These are phyloP conservation scores for Psittacula echo DNA, from an alignment of 2,797 vertebrate species.

Conservation along the genomic window DNA sequence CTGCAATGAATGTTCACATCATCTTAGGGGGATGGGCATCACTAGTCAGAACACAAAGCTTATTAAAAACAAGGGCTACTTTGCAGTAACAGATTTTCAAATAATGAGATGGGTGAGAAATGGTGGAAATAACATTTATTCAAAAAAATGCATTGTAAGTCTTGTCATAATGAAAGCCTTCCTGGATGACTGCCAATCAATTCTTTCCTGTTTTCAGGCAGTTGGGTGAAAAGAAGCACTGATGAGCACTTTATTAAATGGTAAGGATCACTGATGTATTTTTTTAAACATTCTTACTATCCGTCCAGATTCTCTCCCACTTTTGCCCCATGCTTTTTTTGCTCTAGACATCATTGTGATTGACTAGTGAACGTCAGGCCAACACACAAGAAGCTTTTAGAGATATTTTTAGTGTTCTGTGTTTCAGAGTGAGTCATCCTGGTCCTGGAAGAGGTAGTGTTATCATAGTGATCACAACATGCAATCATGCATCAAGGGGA, in stretches of 20 bases:
- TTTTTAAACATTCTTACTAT: background rate
- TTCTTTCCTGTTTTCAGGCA: background rate
- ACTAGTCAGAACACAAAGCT: background rate
- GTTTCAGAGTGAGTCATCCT: background rate
- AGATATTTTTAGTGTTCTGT: background rate
- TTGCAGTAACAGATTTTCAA: background rate
- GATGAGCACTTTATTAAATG: background rate
- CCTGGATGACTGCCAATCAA: background rate
- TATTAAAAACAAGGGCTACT: background rate
- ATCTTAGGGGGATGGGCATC: background rate
- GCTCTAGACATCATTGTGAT: background rate
- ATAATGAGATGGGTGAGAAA: background rate
- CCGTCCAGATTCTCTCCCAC: background rate
- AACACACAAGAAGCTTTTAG: background rate
- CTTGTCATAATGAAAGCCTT: background rate
- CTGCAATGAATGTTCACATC: background rate
- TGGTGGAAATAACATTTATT: background rate
- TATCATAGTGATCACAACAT: background rate
- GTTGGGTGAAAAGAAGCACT: background rate
- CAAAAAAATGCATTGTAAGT: background rate
- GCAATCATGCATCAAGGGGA: background rate
- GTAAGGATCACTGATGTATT: background rate
- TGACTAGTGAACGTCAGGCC: background rate
- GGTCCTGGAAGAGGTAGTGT: background rate
- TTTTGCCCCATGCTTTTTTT: background rate